These are phyloP conservation scores for Hyperoodon ampullatus DNA, from an alignment of 2,113 vertebrate species.

Conservation along the genomic window DNA sequence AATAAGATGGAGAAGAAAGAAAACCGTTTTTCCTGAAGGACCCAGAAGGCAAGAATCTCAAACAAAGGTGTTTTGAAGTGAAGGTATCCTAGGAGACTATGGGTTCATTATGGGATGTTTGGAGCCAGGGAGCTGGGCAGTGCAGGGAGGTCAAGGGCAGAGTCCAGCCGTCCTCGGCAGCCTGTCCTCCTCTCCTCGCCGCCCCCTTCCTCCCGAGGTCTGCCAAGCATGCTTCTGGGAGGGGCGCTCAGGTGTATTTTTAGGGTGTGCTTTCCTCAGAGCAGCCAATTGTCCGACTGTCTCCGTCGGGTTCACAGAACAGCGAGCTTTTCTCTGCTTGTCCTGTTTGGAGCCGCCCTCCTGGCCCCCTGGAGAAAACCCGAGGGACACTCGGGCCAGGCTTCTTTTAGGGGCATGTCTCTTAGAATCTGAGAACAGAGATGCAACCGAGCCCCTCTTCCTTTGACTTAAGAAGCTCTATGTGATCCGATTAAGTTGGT, in stretches of 20 bases:
- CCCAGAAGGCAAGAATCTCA: conserved; percentile 25
- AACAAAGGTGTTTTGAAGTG: background rate
- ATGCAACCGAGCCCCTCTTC: background rate
- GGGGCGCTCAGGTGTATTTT: background rate
- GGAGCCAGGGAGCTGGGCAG: background rate
- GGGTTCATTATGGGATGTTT: background rate
- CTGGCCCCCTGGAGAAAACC: background rate
- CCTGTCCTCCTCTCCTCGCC: background rate
- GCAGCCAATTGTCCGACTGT: background rate
- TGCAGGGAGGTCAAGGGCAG: background rate
- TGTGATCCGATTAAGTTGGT: background rate
- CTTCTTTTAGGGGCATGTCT: conserved; percentile 23
- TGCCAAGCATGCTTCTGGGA: background rate
- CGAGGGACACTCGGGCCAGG: background rate
- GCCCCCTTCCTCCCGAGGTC: background rate
- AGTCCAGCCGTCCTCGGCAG: background rate
- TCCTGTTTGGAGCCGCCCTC: background rate
- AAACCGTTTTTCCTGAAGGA: background rate
- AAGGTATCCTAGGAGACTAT: background rate
- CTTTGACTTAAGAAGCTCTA: background rate
- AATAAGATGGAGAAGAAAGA: background rate
- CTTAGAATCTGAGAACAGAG: background rate
- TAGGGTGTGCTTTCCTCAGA: background rate
- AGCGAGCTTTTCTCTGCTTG: background rate
- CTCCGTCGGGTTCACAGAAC: background rate